These are phyloP conservation scores for Exocentrus adspersus DNA, from an alignment of 2,888 invertebrate species.

Conservation along the genomic window DNA sequence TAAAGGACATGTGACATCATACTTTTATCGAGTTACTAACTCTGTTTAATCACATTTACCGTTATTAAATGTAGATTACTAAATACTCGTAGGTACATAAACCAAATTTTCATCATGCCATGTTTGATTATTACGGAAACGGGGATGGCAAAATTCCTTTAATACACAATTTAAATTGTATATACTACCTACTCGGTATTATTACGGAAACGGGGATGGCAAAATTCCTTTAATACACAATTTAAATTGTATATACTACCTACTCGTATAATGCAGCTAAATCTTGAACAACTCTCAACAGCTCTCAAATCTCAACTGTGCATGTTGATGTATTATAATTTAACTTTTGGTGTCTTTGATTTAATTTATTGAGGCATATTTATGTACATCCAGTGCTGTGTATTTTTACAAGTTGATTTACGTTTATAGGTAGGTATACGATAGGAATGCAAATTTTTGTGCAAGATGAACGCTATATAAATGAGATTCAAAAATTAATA, in stretches of 20 bases:
- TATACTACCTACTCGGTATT: background rate
- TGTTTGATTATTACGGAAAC: no score
- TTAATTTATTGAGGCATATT: slow-evolving; percentile 14
- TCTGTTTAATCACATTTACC: no score
- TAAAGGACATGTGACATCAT: slow-evolving; percentile 15
- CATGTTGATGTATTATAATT: slow-evolving; percentile 34
- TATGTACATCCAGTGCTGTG: slow-evolving; percentile 16
- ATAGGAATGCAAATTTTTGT: slow-evolving; percentile 36
- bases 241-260: background rate
- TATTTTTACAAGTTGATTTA: slow-evolving; percentile 33
- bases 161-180: background rate
- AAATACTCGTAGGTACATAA: no score
- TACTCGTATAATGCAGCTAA: slow-evolving; percentile 1
- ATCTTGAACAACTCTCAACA: background rate
- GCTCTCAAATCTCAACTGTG: slow-evolving; percentile 32
- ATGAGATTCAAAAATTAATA: slow-evolving; percentile 32
- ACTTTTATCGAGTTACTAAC: background rate
- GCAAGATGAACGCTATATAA: slow-evolving; percentile 35
- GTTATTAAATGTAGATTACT: no score
- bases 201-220: no score
- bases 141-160: background rate
- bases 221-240: background rate
- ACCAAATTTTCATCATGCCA: no score
- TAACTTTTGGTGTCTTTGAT: slow-evolving; percentile 28
- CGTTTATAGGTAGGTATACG: background rate